These are phyloP conservation scores for Sapayoa aenigma DNA, from an alignment of 2,113 vertebrate genomes.

Conservation along the genomic window DNA sequence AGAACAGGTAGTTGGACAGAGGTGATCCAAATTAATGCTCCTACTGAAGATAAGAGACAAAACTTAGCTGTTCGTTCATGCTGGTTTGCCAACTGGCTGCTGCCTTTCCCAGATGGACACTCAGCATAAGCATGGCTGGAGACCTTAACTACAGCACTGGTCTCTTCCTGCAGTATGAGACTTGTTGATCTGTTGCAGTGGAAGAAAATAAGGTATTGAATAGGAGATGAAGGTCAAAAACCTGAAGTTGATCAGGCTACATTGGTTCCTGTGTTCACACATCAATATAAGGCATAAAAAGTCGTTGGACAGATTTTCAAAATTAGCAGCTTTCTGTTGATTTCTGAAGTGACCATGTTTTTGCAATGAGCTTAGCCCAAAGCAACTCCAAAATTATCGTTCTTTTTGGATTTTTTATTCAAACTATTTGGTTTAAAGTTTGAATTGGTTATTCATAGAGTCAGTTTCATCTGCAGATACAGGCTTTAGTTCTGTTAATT, in stretches of 20 bases:
- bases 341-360: background rate
- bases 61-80: background rate
- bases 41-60: background rate
- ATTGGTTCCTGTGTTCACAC: background rate
- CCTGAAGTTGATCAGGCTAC: background rate
- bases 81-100: background rate
- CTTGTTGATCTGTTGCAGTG: background rate
- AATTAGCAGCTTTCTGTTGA: background rate
- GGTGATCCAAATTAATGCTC: background rate
- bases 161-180: background rate
- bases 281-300: background rate
- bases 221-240: background rate
- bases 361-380: background rate
- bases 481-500: background rate
- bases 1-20: background rate
- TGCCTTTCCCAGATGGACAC: background rate
- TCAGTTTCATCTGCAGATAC: background rate
- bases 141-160: background rate
- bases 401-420: background rate
- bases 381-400: background rate
- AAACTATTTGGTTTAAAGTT: background rate
- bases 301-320: background rate
- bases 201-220: background rate
- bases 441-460: background rate
- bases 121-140: background rate